phyloP scores from a whole-genome alignment of 1,140 invertebrate genomes.

The silkworm (Bombyx mori) region DNA sequence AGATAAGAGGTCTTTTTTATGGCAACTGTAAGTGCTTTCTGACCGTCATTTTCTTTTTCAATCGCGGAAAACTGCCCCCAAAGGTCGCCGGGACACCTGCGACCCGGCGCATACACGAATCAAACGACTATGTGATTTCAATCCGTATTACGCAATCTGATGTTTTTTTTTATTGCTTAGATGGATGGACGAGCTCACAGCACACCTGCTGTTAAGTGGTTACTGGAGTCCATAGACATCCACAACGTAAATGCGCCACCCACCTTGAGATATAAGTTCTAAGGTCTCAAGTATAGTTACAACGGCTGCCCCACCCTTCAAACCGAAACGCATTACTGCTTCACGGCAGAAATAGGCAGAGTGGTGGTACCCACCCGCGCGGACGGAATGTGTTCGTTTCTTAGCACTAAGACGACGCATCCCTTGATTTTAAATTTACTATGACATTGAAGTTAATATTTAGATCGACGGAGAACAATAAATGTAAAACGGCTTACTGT shows the following conservation, averaged over 20 bases:
- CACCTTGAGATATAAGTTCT: too few species aligned
- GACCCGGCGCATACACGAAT: slow-evolving; percentile 13
- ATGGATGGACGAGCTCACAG: too few species aligned
- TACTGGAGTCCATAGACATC: too few species aligned
- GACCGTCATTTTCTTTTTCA: slow-evolving; percentile 42
- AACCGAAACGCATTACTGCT: too few species aligned
- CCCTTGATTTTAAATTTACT: not conserved
- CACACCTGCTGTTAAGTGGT: too few species aligned
- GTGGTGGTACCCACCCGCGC: too few species aligned
- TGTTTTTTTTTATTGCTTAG: too few species aligned
- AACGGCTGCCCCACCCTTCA: too few species aligned
- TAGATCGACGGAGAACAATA: not conserved
- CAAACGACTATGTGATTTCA: slow-evolving; percentile 8
- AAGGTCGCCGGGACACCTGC: slow-evolving; percentile 30
- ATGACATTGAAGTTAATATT: not conserved
- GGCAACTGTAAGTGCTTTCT: slow-evolving; percentile 28
- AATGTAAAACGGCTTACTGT: not conserved
- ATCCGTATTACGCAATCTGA: not conserved
- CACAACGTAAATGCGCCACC: too few species aligned
- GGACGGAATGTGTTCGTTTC: not conserved
- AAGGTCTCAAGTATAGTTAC: too few species aligned
- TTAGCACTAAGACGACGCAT: not conserved
- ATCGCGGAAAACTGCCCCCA: slow-evolving; percentile 31
- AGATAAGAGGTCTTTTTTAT: slow-evolving; percentile 35
- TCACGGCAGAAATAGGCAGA: too few species aligned